Base-by-base conservation (phyloP, 2,113 vertebrate genomes). In the Cynoglossus semilaevis region DNA sequence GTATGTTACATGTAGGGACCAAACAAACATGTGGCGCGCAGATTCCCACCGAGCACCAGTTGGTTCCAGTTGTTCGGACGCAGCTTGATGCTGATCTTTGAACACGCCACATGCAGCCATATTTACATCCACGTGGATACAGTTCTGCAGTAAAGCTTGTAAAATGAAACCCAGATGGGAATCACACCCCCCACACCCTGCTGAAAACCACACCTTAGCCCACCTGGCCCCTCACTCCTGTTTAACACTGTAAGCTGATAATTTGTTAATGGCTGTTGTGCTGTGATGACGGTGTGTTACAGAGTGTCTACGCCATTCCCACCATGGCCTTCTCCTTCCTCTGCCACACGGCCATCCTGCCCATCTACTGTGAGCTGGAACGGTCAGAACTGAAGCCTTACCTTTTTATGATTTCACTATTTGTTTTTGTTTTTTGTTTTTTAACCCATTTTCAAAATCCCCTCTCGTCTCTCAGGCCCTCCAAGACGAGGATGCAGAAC, bases 301-400 rank as follows among this genome's bases (percentile, higher is more conserved):
- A 99, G 96, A 96, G 94, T 82, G 93, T 87, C 62, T 99, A 93
- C 59, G 93, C 94, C 50, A 84, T 98, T 72, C 96, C 97, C 64
- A 97, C 94, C n/a, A 94, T 98, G 96, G 94, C 96, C n/a, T 98
- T 98, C 86, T 97, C 96, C 81, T 99, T 99, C 79, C 91, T 99
- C 59, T 98, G 97, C 89, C 96, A 99, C 83, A 98, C 96, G 0
- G 93, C 95, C n/a, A 65, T 98, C 65, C 88, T 99, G 75, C 96
- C 96, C 19, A 95, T 99, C 79, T 99, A 98, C 81, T 94, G 93
- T 66, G 97, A 99, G 67, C 92, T 99, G 64, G 90, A 77, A 51
- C 76, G 83, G 92, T 93, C 42, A 80, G 90, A 51, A 13, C 9
- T 38, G 2, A 10, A 38, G 37, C 37, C 37, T 9, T 38, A 38